A percentile compares a stretch with the other conserved stretches of the same genome.
Conservation (phyloP, 2,113 vertebrate species). For the Eulemur macaco region DNA sequence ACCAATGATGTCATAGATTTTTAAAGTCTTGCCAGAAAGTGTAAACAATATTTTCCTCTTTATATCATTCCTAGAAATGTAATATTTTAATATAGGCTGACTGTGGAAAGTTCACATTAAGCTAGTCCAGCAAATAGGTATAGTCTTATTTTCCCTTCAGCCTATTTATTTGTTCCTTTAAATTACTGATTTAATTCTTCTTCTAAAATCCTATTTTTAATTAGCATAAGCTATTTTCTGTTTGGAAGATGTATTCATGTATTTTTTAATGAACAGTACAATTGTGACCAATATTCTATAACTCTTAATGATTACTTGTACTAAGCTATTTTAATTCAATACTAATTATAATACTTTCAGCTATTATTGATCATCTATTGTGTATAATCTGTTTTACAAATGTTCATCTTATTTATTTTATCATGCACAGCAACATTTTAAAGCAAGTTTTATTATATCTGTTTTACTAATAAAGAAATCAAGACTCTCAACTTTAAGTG, state of each 20-base stretch:
- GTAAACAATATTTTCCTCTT: neutral
- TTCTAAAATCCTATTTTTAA: slow-evolving; percentile 44
- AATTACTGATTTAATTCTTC: slow-evolving; percentile 21
- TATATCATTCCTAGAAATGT: neutral
- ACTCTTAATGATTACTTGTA: neutral
- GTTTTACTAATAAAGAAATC: slow-evolving; percentile 30
- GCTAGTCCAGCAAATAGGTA: neutral
- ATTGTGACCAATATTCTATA: neutral
- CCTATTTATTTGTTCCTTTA: neutral
- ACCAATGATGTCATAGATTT: neutral
- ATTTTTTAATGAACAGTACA: neutral
- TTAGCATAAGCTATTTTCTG: slow-evolving; percentile 6
- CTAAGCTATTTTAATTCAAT: slow-evolving; percentile 25
- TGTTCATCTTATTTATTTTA: slow-evolving; percentile 17
- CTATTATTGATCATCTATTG: neutral
- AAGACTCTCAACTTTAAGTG: slow-evolving; percentile 5
- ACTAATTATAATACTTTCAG: slow-evolving; percentile 5
- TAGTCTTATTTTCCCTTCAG: slow-evolving; percentile 6
- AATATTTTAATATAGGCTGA: slow-evolving; percentile 18
- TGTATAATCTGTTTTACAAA: neutral
- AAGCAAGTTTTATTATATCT: neutral
- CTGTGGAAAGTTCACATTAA: slow-evolving; percentile 34
- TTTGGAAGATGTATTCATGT: neutral
- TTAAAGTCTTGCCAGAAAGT: neutral
- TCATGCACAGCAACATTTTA: neutral